Evolutionary conservation across 2,888 invertebrate genomes (phyloP).

Genomic region (Monochamus alternatus): DNA sequence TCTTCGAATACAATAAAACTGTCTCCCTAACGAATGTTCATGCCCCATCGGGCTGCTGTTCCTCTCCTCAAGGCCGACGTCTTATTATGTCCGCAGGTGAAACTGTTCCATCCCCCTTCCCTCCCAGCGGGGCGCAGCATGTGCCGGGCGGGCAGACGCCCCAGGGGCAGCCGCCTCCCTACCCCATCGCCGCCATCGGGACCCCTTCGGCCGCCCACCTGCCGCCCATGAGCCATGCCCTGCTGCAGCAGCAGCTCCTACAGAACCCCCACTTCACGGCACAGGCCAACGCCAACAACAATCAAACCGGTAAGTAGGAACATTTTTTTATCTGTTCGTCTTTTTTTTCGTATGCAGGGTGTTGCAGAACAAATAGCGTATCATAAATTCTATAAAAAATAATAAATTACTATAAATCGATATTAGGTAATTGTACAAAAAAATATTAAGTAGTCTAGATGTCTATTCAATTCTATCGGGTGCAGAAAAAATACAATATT

Average conservation of each 20-base stretch:
- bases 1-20: background rate
- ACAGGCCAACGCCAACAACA: slow-evolving; percentile 68
- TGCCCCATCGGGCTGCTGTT: background rate
- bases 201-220: slow-evolving; percentile 53
- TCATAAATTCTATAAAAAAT: too few species aligned
- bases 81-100: slow-evolving; percentile 70
- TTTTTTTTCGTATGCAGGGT: background rate
- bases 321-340: background rate
- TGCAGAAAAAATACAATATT: too few species aligned
- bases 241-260: slow-evolving; percentile 75
- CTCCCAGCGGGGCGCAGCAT: slow-evolving; percentile 60
- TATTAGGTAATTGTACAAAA: too few species aligned
- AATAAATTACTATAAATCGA: too few species aligned
- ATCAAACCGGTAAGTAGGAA: slow-evolving; percentile 71
- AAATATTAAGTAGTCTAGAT: too few species aligned
- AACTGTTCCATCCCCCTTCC: slow-evolving; percentile 68
- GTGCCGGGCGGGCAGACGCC: slow-evolving; percentile 60
- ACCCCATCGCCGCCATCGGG: slow-evolving; percentile 68
- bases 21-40: background rate
- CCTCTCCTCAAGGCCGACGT: slow-evolving; percentile 43
- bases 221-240: slow-evolving; percentile 66
- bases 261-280: slow-evolving; percentile 71
- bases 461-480: too few species aligned
- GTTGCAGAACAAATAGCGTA: too few species aligned
- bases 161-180: slow-evolving; percentile 65